Conservation (phyloP, 53 echinoderm and acorn worm genomes). For the Paracentrotus lividus region DNA sequence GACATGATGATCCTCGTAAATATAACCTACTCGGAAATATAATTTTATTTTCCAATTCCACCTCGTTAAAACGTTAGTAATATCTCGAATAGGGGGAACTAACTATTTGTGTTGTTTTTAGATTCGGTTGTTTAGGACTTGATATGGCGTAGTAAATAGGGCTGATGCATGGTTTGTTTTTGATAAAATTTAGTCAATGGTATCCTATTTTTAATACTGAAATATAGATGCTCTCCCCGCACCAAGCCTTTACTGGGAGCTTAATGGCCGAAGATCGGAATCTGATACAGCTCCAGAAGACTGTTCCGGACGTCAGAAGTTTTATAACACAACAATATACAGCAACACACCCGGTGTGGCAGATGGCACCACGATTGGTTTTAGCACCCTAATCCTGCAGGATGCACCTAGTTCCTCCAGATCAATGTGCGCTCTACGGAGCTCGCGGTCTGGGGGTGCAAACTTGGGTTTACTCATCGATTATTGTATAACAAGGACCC, state of each 20-base stretch:
- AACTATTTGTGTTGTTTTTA: too few relatives aligned
- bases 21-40: too few relatives aligned
- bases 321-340: conserved; percentile 23
- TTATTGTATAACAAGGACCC: background rate
- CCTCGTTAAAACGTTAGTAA: too few relatives aligned
- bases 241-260: conserved; percentile 32
- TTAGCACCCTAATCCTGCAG: conserved; percentile 42
- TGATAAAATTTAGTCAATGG: too few relatives aligned
- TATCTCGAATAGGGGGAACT: too few relatives aligned
- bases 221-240: conserved; percentile 39
- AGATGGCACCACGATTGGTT: background rate
- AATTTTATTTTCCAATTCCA: too few relatives aligned
- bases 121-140: too few relatives aligned
- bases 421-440: conserved; percentile 43
- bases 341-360: background rate
- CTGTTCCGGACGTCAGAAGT: conserved; percentile 38
- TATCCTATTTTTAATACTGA: background rate
- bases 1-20: too few relatives aligned
- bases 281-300: conserved; percentile 2
- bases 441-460: background rate
- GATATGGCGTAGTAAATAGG: too few relatives aligned
- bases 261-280: conserved; percentile 22
- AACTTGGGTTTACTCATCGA: background rate
- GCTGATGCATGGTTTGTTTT: too few relatives aligned
- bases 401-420: conserved; percentile 49